Evolutionary conservation across 2,888 invertebrate species (phyloP).

Genomic region (Dendrolimus houi): DNA sequence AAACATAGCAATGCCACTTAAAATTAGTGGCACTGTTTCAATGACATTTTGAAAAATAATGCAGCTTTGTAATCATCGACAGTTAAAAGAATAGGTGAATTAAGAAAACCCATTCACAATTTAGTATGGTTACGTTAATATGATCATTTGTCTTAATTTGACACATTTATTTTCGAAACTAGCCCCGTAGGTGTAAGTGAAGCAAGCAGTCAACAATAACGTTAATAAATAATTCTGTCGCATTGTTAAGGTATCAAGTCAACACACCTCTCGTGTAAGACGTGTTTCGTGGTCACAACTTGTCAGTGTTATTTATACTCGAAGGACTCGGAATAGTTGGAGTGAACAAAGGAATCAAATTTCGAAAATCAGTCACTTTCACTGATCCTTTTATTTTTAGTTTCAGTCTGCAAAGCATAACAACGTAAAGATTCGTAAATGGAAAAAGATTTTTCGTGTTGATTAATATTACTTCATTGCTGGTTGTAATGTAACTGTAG

Average conservation of each 20-base stretch:
- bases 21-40: not conserved
- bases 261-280: conserved; percentile 14
- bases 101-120: not conserved
- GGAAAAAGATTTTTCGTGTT: too few relatives aligned
- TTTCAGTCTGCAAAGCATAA: too few relatives aligned
- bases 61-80: not conserved
- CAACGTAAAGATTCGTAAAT: too few relatives aligned
- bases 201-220: conserved; percentile 31
- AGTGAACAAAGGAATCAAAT: not conserved
- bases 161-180: not conserved
- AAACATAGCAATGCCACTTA: too few relatives aligned
- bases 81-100: not conserved
- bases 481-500: too few relatives aligned
- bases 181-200: conserved; percentile 17
- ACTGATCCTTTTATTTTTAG: not conserved
- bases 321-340: not conserved
- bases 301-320: conserved; percentile 26
- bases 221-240: conserved; percentile 22
- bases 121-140: not conserved
- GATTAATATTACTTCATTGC: too few relatives aligned
- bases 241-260: conserved; percentile 33
- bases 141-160: conserved; percentile 16
- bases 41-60: not conserved
- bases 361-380: not conserved
- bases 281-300: conserved; percentile 23